phyloP scores from a whole-genome alignment of 2,113 vertebrate genomes.

The Tursiops truncatus region DNA sequence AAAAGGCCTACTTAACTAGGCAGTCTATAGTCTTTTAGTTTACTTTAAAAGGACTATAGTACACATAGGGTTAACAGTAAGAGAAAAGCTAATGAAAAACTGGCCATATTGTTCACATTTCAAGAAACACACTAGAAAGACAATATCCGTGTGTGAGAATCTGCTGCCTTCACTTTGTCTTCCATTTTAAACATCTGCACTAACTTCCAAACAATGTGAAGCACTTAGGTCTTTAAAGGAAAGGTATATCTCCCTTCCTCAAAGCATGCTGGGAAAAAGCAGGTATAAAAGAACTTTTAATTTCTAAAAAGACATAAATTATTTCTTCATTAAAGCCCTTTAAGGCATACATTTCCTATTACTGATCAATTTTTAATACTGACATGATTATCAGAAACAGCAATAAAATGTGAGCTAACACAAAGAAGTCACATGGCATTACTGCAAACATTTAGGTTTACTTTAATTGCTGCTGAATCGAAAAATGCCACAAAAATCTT shows the following conservation, averaged over 20 bases:
- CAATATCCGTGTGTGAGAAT: neutral
- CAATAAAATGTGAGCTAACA: slow-evolving; percentile 11
- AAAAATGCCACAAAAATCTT: neutral
- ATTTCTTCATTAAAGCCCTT: neutral
- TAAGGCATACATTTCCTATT: neutral
- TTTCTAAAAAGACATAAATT: neutral
- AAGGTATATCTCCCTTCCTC: neutral
- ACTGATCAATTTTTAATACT: neutral
- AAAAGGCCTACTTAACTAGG: neutral
- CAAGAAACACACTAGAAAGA: neutral
- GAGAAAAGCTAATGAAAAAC: neutral
- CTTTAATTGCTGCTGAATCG: slow-evolving; percentile 22
- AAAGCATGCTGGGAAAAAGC: neutral
- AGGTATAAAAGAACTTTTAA: neutral
- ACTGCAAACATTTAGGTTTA: neutral
- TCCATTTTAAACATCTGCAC: neutral
- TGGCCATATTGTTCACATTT: neutral
- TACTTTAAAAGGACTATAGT: neutral
- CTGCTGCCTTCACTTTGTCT: neutral
- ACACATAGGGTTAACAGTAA: neutral
- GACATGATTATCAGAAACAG: neutral
- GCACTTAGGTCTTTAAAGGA: neutral
- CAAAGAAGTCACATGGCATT: neutral
- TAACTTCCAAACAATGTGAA: neutral
- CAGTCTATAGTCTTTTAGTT: neutral